phyloP scores from a whole-genome alignment of 2,888 invertebrate species.

The Nymphalis c-album region DNA sequence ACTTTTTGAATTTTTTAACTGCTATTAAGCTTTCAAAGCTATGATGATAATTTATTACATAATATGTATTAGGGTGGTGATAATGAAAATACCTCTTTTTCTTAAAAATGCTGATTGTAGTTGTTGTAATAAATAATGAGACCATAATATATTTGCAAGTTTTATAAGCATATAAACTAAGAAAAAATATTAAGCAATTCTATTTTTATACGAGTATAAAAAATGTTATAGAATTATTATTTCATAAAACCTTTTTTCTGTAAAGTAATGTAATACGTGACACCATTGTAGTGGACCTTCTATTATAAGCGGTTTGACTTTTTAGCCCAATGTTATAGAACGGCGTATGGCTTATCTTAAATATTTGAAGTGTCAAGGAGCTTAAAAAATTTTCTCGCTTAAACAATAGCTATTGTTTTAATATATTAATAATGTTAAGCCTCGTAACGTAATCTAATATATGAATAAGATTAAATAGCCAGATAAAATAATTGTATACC shows the following conservation, averaged over 20 bases:
- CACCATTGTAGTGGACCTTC: conserved; percentile 51
- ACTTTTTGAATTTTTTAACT: no score
- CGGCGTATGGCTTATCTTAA: conserved; percentile 28
- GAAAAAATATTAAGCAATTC: no score
- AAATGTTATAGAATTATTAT: not conserved
- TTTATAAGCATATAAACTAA: no score
- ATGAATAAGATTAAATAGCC: conserved; percentile 27
- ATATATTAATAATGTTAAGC: conserved; percentile 31
- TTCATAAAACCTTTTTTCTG: conserved; percentile 13
- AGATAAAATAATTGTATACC: conserved; percentile 22
- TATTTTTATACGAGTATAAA: not conserved
- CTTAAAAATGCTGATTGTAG: no score
- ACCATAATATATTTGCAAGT: no score
- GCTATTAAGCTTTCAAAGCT: no score
- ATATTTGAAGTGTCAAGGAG: conserved; percentile 37
- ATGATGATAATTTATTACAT: no score
- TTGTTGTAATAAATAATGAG: no score
- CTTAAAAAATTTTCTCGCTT: conserved; percentile 33
- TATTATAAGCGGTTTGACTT: conserved; percentile 44
- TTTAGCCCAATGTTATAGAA: conserved; percentile 24
- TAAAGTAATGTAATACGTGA: conserved; percentile 67
- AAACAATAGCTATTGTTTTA: conserved; percentile 37
- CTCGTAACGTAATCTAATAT: conserved; percentile 22
- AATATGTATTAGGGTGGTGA: no score
- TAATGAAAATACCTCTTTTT: no score